A percentile compares a stretch with the other conserved stretches of the same genome.
Evolutionary conservation across 2,888 invertebrate genomes (phyloP).

Genomic region (Tachina fera): DNA sequence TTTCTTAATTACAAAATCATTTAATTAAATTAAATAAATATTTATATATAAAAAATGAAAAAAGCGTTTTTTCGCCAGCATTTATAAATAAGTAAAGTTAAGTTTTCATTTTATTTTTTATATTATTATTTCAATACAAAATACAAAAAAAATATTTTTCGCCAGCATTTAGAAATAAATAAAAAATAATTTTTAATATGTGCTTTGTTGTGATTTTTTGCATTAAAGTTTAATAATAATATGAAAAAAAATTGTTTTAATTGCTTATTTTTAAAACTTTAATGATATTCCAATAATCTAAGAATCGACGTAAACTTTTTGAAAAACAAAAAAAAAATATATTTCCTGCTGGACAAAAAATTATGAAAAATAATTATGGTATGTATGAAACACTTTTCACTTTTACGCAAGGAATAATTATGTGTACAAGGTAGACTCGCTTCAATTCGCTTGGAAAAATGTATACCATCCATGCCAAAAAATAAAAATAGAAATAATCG

Average conservation of each 20-base stretch:
- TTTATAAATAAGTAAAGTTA: too few relatives aligned
- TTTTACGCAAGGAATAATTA: neutral
- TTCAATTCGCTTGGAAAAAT: too few relatives aligned
- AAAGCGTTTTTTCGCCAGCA: neutral
- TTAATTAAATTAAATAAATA: conserved; percentile 14
- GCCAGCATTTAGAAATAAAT: neutral
- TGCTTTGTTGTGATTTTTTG: too few relatives aligned
- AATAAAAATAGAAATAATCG: too few relatives aligned
- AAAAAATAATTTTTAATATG: neutral
- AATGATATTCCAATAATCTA: neutral
- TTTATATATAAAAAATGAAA: neutral
- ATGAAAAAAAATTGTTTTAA: neutral
- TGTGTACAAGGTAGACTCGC: too few relatives aligned
- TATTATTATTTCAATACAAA: neutral
- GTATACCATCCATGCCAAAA: too few relatives aligned
- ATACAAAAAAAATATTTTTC: neutral
- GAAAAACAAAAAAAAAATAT: neutral
- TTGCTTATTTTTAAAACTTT: neutral
- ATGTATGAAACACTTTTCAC: conserved; percentile 33
- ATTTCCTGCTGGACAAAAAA: neutral
- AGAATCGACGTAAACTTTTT: neutral
- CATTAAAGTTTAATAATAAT: too few relatives aligned
- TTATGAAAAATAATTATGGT: conserved; percentile 19
- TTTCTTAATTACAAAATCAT: too few relatives aligned
- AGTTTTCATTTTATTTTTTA: too few relatives aligned